These are phyloP conservation scores for Parnassius mnemosyne DNA, from an alignment of 2,888 invertebrate genomes.

Conservation along the genomic window DNA sequence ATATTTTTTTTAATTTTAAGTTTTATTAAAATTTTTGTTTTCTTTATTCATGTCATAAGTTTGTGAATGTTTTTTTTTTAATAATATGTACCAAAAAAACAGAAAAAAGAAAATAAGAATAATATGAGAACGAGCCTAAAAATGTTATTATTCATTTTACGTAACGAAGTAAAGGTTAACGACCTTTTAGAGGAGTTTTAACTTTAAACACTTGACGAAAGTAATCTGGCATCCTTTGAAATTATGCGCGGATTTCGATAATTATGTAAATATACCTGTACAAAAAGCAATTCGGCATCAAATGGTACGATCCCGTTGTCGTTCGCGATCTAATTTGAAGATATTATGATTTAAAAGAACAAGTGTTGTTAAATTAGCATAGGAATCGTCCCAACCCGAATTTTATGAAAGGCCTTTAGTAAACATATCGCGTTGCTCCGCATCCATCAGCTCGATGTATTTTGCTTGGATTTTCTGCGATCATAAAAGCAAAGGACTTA, in stretches of 20 bases:
- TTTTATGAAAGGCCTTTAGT: conserved; percentile 29
- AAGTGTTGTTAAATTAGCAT: conserved; percentile 72
- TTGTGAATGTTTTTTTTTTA: too few species aligned
- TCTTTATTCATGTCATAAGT: too few species aligned
- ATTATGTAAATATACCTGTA: conserved; percentile 21
- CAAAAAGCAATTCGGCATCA: conserved; percentile 17
- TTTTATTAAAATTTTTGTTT: too few species aligned
- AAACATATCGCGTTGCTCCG: conserved; percentile 25
- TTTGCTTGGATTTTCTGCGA: conserved; percentile 27
- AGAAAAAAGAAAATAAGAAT: too few species aligned
- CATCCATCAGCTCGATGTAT: conserved; percentile 24
- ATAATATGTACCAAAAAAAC: too few species aligned
- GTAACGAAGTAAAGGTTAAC: too few species aligned
- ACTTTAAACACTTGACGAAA: neutral
- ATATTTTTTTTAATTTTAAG: too few species aligned
- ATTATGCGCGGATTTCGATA: conserved; percentile 1
- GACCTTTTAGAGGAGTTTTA: neutral
- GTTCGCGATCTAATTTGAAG: conserved; percentile 54
- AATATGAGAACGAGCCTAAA: too few species aligned
- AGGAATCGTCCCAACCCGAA: conserved; percentile 51
- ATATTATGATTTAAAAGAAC: conserved; percentile 62
- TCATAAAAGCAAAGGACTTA: conserved; percentile 27
- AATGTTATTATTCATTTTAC: too few species aligned
- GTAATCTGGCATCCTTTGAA: conserved; percentile 1
- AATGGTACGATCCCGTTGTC: conserved; percentile 54